phyloP scores from a whole-genome alignment of 2,797 vertebrate genomes.

The Urophycis tenuis region DNA sequence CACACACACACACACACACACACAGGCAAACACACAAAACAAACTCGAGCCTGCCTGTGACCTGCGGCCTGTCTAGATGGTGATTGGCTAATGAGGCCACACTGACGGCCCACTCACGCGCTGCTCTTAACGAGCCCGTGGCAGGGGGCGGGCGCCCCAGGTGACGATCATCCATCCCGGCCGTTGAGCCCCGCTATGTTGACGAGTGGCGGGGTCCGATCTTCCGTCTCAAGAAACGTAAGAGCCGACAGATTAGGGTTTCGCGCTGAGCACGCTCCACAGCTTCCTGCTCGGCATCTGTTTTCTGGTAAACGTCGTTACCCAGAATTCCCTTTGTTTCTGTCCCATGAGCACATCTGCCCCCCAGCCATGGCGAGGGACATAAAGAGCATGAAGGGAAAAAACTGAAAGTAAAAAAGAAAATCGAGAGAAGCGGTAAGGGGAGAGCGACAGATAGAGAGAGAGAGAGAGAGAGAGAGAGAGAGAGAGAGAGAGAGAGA shows the following conservation, averaged over 20 bases:
- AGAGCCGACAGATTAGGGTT: neutral
- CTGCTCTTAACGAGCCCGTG: constrained; percentile 4
- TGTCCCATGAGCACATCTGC: neutral
- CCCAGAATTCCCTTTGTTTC: neutral
- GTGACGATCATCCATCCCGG: constrained; percentile 50
- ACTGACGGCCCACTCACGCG: constrained; percentile 48
- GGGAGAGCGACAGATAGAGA: constrained; percentile 35
- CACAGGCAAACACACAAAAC: constrained; percentile 26
- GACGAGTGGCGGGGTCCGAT: neutral
- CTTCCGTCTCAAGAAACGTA: neutral
- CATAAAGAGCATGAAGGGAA: neutral
- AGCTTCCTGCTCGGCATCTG: neutral
- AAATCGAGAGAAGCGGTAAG: constrained; percentile 52
- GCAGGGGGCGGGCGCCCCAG: constrained; percentile 53
- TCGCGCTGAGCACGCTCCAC: neutral
- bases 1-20: constrained; percentile 10
- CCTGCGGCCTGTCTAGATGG: constrained; percentile 44
- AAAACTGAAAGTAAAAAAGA: constrained; percentile 47
- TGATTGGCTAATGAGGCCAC: constrained; percentile 51
- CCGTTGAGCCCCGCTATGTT: constrained; percentile 52
- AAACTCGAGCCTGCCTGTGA: constrained; percentile 41
- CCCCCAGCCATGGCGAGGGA: neutral
- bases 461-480: constrained; percentile 46
- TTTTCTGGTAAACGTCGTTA: neutral
- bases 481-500: neutral